Base-by-base conservation (phyloP, 2,888 invertebrate genomes). In the Chrysolina americana region DNA sequence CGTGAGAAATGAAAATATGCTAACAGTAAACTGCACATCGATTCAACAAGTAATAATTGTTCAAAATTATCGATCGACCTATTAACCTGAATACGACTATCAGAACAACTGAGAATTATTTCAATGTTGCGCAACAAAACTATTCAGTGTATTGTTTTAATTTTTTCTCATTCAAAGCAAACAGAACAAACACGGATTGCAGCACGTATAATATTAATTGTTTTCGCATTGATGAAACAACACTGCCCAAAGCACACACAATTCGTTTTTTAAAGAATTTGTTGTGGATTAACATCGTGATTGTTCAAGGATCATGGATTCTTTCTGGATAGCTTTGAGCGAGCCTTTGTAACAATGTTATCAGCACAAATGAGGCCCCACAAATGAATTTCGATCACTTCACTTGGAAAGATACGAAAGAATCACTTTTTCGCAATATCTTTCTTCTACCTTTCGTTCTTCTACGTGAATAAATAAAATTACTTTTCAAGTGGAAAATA, bases 61-160 rank as follows among this genome's bases (percentile, higher is more conserved):
- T 78, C 76, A 76, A 78, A 76, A 72, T 74, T 69, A 78, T 78
- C 76, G 78, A 78, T 72, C 73, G 76, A 74, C 78, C 78, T 66
- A 76, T 64, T 78, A 65, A 78, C 78, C 76, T 56, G 56, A 74
- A 75, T 78, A 47, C 36, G 44, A 41, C 28, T 73, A 56, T 75
- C 70, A 56, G 70, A 73, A 73, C 76, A 73, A 73, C 64, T 68
- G 75, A 47, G 68, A 70, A 63, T 62, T 74, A 74, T 70, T 76
- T 70, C 71, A 70, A 65, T 75, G 71, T 75, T 78, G 71, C 73
- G 70, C 68, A 76, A 78, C 59, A 23, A 28, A 53, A 64, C 36
- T 2, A 41, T 59, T 71, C 68, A 63, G 64, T 66, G 44, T 65
- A 74, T 74, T 75, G 71, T 71, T 71, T 68, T 71, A 71, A 68